A percentile compares a stretch with the other conserved stretches of the same genome.
phyloP scores from a whole-genome alignment of 1,140 invertebrate genomes.

The Caerostris extrusa region DNA sequence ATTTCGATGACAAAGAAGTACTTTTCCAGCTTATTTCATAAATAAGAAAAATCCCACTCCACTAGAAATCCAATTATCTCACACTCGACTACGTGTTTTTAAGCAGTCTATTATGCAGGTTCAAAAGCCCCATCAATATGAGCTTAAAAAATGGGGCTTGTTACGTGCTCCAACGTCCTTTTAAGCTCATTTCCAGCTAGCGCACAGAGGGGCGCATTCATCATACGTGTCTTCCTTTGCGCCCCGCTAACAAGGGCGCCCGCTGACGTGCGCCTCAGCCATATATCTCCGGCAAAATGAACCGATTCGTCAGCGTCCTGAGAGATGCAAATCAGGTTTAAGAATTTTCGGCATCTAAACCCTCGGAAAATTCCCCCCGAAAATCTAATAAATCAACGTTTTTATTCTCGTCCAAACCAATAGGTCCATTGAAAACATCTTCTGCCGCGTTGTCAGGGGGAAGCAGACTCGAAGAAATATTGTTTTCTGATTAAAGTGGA shows the following conservation, averaged over 20 bases:
- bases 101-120: neutral
- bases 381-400: constrained; percentile 54
- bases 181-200: constrained; percentile 3
- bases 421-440: constrained; percentile 42
- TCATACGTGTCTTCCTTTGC: neutral
- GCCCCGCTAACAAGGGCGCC: too few relatives aligned
- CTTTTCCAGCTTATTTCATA: too few relatives aligned
- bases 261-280: neutral
- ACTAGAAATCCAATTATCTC: too few relatives aligned
- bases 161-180: constrained; percentile 16
- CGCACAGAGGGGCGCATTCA: constrained; percentile 3
- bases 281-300: constrained; percentile 49
- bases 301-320: neutral
- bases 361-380: constrained; percentile 20
- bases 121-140: neutral
- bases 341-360: constrained; percentile 4
- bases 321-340: constrained; percentile 46
- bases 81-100: too few relatives aligned
- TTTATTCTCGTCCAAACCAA: constrained; percentile 41
- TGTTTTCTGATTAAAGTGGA: neutral
- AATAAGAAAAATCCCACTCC: too few relatives aligned
- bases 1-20: too few relatives aligned
- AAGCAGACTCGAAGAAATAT: neutral
- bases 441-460: neutral
- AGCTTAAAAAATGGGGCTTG: constrained; percentile 31